A percentile compares a stretch with the other conserved stretches of the same genome.
Evolutionary conservation across 1,140 invertebrate genomes (phyloP).

Genomic region (Grapholita molesta): DNA sequence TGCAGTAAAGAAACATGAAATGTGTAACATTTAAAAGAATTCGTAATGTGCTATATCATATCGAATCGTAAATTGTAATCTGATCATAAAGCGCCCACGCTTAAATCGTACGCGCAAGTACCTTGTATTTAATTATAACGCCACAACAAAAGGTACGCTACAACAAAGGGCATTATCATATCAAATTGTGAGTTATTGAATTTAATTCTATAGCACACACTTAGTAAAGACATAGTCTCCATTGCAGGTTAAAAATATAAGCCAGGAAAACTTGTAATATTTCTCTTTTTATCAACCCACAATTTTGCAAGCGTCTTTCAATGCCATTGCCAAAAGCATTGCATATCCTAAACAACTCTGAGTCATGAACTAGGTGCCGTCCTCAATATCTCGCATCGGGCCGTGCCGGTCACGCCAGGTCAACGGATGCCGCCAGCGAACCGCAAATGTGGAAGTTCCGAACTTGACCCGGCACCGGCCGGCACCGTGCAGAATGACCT

Average conservation of each 20-base stretch:
- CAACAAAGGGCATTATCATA: neutral
- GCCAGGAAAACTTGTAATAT: neutral
- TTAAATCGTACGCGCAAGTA: neutral
- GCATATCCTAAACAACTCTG: neutral
- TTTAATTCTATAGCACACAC: too few relatives aligned
- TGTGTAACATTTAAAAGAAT: neutral
- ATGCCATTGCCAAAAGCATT: neutral
- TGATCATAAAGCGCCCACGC: neutral
- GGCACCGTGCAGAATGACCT: neutral
- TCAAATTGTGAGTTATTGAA: neutral
- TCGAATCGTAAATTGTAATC: neutral
- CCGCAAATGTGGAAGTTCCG: neutral
- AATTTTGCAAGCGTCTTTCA: neutral
- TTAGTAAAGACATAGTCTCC: too few relatives aligned
- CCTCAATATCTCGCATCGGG: neutral
- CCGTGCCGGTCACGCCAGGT: neutral
- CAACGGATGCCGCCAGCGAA: neutral
- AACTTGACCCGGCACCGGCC: slow-evolving; percentile 11
- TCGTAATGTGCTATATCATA: neutral
- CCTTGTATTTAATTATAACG: neutral
- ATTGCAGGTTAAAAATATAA: too few relatives aligned
- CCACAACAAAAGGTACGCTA: neutral
- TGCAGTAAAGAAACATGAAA: neutral
- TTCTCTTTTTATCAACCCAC: too few relatives aligned
- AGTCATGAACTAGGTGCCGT: neutral